phyloP scores from a whole-genome alignment of 2,888 invertebrate genomes.

The Spicauda simplicius region DNA sequence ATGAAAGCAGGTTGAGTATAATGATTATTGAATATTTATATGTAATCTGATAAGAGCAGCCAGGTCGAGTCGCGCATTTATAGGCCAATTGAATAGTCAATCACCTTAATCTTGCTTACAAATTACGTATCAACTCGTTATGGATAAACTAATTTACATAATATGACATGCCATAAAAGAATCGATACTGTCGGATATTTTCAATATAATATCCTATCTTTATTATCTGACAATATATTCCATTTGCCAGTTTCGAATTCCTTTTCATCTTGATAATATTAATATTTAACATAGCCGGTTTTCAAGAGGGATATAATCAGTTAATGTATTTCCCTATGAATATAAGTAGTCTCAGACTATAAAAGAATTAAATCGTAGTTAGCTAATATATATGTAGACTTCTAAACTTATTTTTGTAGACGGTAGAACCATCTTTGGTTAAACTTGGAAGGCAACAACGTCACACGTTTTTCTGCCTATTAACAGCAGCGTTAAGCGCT shows the following conservation, averaged over 20 bases:
- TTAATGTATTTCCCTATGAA: no score
- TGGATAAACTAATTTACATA: conserved; percentile 31
- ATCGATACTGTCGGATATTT: conserved; percentile 8
- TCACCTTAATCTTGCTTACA: conserved; percentile 36
- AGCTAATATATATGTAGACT: no score
- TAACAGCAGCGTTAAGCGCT: no score
- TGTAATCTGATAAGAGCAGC: conserved; percentile 49
- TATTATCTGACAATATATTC: conserved; percentile 1
- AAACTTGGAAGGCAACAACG: no score
- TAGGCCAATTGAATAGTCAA: conserved; percentile 47
- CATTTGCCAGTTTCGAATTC: not conserved
- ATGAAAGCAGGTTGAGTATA: conserved; percentile 36
- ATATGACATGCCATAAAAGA: conserved; percentile 20
- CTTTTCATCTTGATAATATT: not conserved
- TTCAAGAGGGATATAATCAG: no score
- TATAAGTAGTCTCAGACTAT: no score
- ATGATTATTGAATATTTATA: conserved; percentile 51
- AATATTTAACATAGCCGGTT: no score
- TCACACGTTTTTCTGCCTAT: no score
- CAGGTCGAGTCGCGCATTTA: conserved; percentile 49
- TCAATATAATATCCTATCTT: conserved; percentile 6
- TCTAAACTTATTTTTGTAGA: no score
- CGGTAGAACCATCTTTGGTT: no score
- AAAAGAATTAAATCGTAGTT: no score
- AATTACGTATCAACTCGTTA: conserved; percentile 30